Evolutionary conservation across 2,797 vertebrate species (phyloP).

Genomic region (Bradypus variegatus): DNA sequence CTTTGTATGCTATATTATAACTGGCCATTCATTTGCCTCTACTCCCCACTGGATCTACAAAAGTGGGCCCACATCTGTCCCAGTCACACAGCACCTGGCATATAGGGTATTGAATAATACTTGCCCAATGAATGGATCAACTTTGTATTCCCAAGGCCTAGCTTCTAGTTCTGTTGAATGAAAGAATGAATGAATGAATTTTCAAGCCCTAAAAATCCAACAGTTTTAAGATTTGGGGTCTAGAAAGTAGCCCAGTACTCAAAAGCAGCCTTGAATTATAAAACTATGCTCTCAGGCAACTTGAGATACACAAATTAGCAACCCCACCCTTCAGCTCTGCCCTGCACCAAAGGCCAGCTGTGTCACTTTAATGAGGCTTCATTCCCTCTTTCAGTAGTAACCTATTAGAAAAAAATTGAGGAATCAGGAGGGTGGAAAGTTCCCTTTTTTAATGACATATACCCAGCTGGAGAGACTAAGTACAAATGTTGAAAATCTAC

Average conservation of each 20-base stretch:
- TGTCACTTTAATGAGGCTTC: not conserved
- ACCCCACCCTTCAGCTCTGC: not conserved
- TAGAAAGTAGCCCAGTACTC: not conserved
- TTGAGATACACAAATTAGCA: not conserved
- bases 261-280: not conserved
- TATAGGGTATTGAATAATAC: not conserved
- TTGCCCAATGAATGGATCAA: not conserved
- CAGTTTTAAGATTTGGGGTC: not conserved
- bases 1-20: not conserved
- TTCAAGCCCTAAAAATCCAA: not conserved
- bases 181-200: not conserved
- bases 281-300: not conserved
- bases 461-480: not conserved
- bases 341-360: not conserved
- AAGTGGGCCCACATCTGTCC: not conserved
- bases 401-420: slow-evolving; percentile 13
- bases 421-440: not conserved
- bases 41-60: not conserved
- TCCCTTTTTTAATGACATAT: slow-evolving; percentile 22
- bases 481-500: not conserved
- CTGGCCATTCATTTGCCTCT: not conserved
- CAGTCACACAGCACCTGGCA: not conserved
- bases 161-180: not conserved
- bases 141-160: not conserved
- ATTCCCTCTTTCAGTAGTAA: not conserved